Evolutionary conservation across 2,113 vertebrate species (phyloP), one percentile per base, ranked within the genome.

Genomic region (Illadopsis cleaveri): DNA sequence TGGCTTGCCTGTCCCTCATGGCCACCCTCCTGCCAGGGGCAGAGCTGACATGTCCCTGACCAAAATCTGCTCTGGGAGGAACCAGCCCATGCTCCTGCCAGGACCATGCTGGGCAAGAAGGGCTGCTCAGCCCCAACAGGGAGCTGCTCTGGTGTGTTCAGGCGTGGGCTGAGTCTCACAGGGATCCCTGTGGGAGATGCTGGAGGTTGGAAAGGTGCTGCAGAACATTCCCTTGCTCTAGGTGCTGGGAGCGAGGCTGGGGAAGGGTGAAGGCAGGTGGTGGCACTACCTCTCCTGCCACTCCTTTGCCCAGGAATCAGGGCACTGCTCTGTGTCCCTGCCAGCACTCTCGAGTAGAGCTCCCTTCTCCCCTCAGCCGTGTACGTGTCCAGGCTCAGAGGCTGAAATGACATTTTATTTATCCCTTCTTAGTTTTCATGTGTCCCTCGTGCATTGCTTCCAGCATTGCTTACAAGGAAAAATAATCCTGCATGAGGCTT

Each of bases 1-100:
- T 1, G 0, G 22, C 48, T 50, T 6, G 7, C 45, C 44, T 11
- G 12, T 58, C 51, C 78, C 68, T 14, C 42, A 0, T 0, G 1
- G 72, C 71, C 60, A 40, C 56, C 40, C 33, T 16, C 38, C 38
- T 56, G 45, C 48, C 40, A 0, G 17, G 38, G 50, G 15, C 66
- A 82, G 71, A 38, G 86, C 94, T 60, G 85, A 3, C 0, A 0
- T 20, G 47, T 20, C 3, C 3, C 65, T 65, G 88, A 6, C 54
- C 42, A 51, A 75, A 71, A 28, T 21, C 66, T 35, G 69, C 37
- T 62, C n/a, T 0, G 47, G 47, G 22, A 76, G 58, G 30, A 50
- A 12, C 20, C 58, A 37, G 38, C 4, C 0, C 0, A 0, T 11
- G 35, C 23, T 61, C 12, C 50, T 45, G 64, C 6, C 3, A 0